Evolutionary conservation across 2,113 vertebrate species (phyloP).

Genomic region (Murina feae): DNA sequence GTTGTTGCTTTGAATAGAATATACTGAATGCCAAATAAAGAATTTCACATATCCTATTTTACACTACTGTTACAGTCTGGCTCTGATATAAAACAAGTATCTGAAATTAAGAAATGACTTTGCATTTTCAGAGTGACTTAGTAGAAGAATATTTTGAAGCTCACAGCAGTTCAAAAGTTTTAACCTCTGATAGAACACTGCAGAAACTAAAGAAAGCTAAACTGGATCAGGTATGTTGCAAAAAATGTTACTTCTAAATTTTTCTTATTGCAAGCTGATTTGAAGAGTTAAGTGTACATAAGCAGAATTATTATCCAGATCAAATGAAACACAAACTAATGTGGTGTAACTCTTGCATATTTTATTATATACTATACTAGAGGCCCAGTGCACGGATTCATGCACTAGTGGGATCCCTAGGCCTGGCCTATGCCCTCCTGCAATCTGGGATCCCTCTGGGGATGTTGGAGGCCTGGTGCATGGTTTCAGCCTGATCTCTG

Average conservation of each 20-base stretch:
- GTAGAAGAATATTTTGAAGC: slow-evolving; percentile 98
- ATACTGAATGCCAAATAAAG: not conserved
- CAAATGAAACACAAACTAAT: not conserved
- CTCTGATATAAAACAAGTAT: not conserved
- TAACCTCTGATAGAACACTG: slow-evolving; percentile 94
- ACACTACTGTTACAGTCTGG: not conserved
- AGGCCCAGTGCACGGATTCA: too few relatives aligned
- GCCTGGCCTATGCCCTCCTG: too few relatives aligned
- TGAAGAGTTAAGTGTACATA: not conserved
- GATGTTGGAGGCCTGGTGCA: too few relatives aligned
- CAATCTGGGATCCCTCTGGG: too few relatives aligned
- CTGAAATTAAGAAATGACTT: slow-evolving; percentile 49
- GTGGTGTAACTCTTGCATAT: not conserved
- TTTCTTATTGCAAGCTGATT: not conserved
- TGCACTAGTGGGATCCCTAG: too few relatives aligned
- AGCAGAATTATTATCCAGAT: not conserved
- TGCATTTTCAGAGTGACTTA: slow-evolving; percentile 82
- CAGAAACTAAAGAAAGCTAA: slow-evolving; percentile 89
- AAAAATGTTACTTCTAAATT: not conserved
- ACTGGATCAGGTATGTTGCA: slow-evolving; percentile 87
- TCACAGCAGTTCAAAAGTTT: slow-evolving; percentile 94
- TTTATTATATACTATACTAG: not conserved
- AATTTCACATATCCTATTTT: not conserved
- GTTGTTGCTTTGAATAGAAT: not conserved
- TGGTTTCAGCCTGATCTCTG: too few relatives aligned